Evolutionary conservation across 2,797 vertebrate species (phyloP).

Genomic region (Rhincodon typus): DNA sequence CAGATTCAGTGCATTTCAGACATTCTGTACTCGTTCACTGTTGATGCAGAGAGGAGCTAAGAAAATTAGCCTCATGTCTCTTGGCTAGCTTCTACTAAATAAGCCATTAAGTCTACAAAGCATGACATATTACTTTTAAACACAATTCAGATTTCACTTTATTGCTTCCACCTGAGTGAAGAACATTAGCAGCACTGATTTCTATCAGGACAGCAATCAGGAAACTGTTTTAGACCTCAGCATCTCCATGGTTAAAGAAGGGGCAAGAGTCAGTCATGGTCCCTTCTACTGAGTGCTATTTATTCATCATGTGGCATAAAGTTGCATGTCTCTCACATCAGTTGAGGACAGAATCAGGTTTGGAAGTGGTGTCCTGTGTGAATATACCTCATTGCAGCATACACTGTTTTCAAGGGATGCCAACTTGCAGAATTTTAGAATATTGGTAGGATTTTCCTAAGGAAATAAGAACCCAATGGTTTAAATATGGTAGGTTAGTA

Average conservation of each 20-base stretch:
- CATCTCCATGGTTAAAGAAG: background rate
- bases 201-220: background rate
- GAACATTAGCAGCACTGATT: background rate
- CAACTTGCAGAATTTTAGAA: background rate
- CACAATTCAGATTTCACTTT: background rate
- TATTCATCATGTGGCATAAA: background rate
- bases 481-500: background rate
- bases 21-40: background rate
- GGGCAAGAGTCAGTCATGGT: background rate
- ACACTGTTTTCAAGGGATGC: background rate
- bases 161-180: background rate
- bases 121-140: background rate
- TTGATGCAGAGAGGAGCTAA: background rate
- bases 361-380: background rate
- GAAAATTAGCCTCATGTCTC: background rate
- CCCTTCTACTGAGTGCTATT: background rate
- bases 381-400: background rate
- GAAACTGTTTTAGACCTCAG: background rate
- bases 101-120: background rate
- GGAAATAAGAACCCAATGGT: background rate
- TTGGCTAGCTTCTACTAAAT: background rate
- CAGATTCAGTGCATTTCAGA: background rate
- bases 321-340: background rate
- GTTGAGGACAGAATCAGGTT: background rate
- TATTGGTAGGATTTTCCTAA: background rate